Evolutionary conservation across 2,797 vertebrate genomes (phyloP), one percentile per base, ranked within the genome.

Genomic region (Cyprinodon diabolis): DNA sequence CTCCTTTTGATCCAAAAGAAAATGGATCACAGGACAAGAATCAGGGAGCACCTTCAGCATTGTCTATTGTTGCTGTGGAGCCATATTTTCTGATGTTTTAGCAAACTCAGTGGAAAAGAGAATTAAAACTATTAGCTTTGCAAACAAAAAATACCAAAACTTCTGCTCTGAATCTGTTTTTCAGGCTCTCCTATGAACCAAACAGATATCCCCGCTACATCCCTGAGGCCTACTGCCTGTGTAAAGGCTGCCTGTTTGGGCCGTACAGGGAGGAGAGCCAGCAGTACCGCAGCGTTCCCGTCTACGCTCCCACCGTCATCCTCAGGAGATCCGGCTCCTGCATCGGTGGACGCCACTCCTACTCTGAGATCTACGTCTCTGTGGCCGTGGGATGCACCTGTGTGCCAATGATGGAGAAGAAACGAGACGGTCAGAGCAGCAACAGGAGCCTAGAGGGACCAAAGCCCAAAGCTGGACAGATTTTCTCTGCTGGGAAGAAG

Each of bases 171-270:
- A n/a, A 35, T 17, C 6, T 1, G 0, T 57, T 40, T 62, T 66
- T 57, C 76, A 99, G 97, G 86, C 95, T 99, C 71, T 96, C 95
- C 0, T 97, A 97, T 4, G 94, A 98, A 79, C 94, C 96, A 0
- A 80, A 88, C 15, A 88, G 97, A 55, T 99, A 96, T 21, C 98
- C 98, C 0, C 95, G 95, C 40, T 96, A 95, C 88, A 96, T 99
- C 77, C 97, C 97, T 0, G 97, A 99, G 85, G 97, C 97, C 0
- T 98, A 98, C 87, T 99, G 97, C 68, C 93, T 99, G 87, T 99
- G 97, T 87, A 93, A 94, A 17, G 97, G 97, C 86, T 99, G 97
- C 84, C 93, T 99, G 85, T 90, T 90, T 0, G 96, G 96, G 1
- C 85, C 93, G 0, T 84, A 80, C 0, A 94, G 97, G 0, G 93